phyloP scores from a whole-genome alignment of 1,140 invertebrate species.

The Drosophila eugracilis region DNA sequence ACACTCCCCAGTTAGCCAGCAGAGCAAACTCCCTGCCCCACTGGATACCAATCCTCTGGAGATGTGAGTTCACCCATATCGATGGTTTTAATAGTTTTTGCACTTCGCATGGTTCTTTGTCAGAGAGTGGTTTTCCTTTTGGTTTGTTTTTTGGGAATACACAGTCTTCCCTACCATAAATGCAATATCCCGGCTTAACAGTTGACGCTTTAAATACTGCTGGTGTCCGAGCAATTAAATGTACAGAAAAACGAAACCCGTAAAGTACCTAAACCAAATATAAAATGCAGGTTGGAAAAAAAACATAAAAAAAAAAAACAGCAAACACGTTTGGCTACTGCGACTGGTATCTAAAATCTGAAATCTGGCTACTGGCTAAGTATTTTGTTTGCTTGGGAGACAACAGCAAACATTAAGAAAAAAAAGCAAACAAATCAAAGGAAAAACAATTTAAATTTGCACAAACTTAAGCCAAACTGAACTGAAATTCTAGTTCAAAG shows the following conservation, averaged over 20 bases:
- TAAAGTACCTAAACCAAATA: conserved; percentile 31
- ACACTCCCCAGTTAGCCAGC: conserved; percentile 11
- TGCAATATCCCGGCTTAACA: conserved; percentile 8
- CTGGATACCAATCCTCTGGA: not conserved
- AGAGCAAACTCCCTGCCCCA: not conserved
- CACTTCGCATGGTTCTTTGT: conserved; percentile 15
- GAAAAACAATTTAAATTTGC: conserved; percentile 1
- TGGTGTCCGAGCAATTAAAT: conserved; percentile 33
- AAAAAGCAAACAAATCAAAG: conserved; percentile 15
- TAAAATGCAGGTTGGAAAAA: conserved; percentile 31
- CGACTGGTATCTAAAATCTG: conserved; percentile 9
- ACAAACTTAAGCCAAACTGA: too few species aligned
- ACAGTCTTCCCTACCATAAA: conserved; percentile 11
- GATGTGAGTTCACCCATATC: conserved; percentile 16
- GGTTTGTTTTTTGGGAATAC: too few species aligned
- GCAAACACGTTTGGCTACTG: conserved; percentile 46
- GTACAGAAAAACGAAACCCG: conserved; percentile 3
- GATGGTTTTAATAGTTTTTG: conserved; percentile 22
- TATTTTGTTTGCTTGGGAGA: conserved; percentile 24
- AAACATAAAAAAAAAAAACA: not conserved
- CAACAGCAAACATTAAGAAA: conserved; percentile 23
- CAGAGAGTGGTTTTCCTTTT: not conserved
- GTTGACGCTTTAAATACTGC: conserved; percentile 13
- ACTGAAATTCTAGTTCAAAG: conserved; percentile 7
- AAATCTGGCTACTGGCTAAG: conserved; percentile 1